Percentiles rank a stretch among this genome's conserved stretches.
phyloP scores from a whole-genome alignment of 2,797 vertebrate genomes.

The Alosa sapidissima region DNA sequence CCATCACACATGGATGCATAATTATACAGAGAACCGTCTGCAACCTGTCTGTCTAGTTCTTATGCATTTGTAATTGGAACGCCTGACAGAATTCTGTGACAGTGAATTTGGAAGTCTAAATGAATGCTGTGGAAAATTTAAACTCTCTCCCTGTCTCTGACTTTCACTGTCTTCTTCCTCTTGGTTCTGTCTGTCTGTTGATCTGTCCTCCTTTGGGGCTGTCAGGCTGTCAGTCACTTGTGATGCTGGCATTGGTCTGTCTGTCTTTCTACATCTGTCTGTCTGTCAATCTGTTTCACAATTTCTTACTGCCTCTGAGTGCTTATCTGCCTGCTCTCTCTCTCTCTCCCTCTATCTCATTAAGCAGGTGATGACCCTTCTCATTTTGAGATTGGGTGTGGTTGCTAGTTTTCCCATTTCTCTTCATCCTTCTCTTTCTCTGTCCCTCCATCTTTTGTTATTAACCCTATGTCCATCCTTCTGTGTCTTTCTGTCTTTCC shows the following conservation, averaged over 20 bases:
- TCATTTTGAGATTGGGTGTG: neutral
- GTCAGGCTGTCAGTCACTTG: neutral
- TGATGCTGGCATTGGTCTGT: neutral
- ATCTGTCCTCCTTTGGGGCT: neutral
- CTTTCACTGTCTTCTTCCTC: neutral
- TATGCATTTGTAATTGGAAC: neutral
- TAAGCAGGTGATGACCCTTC: neutral
- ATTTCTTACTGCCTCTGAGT: too few relatives aligned
- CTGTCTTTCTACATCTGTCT: neutral
- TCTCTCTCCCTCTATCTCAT: neutral
- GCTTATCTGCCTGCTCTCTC: neutral
- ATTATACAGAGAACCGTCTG: neutral
- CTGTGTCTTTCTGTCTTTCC: neutral
- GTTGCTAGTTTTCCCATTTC: neutral
- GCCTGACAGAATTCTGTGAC: neutral
- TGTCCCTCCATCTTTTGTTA: neutral
- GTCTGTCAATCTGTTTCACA: neutral
- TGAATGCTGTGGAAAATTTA: neutral
- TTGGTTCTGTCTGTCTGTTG: neutral
- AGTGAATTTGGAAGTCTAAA: neutral
- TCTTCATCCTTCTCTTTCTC: slow-evolving; percentile 31
- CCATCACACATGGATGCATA: neutral
- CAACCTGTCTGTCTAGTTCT: neutral
- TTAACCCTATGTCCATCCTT: neutral
- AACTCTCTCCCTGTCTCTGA: neutral